Percentiles rank a stretch among this genome's conserved stretches.
Conservation (phyloP, 64 coral and sea anemone genomes). For the Acropora yongei region DNA sequence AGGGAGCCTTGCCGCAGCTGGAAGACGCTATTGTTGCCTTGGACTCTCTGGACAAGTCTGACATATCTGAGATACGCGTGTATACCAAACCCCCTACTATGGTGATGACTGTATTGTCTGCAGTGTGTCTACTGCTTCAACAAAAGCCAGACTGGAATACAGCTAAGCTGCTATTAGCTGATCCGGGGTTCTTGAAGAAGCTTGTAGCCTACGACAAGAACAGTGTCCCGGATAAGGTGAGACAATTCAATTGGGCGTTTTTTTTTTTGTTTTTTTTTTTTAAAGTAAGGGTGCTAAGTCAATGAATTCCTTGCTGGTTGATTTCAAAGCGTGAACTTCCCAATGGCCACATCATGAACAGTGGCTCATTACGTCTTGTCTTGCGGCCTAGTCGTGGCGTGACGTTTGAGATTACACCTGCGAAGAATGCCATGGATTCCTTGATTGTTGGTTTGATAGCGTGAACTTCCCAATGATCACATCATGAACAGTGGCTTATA, state of each 20-base stretch:
- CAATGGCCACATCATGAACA: no score
- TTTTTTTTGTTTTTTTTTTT: not conserved
- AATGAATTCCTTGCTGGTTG: not conserved
- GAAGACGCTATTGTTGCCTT: conserved; percentile 78
- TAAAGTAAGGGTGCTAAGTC: not conserved
- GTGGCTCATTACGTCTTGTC: no score
- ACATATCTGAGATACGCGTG: conserved; percentile 97
- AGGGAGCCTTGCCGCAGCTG: conserved; percentile 84
- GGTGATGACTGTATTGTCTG: conserved; percentile 97
- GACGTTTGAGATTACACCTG: no score
- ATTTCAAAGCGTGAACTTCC: no score
- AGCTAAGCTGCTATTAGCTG: conserved; percentile 88
- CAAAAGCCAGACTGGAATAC: conserved; percentile 97
- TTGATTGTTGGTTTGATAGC: no score
- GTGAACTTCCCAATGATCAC: no score
- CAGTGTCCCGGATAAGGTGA: conserved; percentile 85
- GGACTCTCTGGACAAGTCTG: conserved; percentile 91
- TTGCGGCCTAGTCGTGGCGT: no score
- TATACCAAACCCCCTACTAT: conserved; percentile 96
- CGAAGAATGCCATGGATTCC: no score
- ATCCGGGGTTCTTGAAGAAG: conserved; percentile 89
- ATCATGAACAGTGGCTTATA: no score
- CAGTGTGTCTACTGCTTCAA: conserved; percentile 88
- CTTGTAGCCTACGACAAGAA: conserved; percentile 89
- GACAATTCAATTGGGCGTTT: not conserved